Base-by-base conservation (phyloP, 2,113 vertebrate species). In the Nanorana parkeri region DNA sequence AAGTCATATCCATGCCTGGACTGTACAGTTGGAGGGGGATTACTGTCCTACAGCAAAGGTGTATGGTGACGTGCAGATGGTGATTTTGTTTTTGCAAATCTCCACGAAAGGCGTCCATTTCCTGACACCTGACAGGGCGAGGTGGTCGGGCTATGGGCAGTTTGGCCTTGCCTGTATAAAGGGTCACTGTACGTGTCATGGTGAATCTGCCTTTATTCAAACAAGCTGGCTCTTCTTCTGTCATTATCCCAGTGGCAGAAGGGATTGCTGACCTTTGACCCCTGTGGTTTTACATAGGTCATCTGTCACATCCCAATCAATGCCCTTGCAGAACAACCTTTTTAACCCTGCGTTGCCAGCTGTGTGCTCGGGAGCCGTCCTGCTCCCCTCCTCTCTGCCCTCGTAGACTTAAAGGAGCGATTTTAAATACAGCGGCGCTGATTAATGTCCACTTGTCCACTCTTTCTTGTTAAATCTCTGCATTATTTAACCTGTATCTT, bases 271-370 rank as follows among this genome's bases (percentile, higher is more conserved):
- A 91, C 91, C 91, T 91, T 85, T 92, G 87, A 90, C 89, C 84
- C 83, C 77, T 76, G 60, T 72, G 77, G 73, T 61, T 81, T 69
- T 71, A 67, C 81, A 82, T 86, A 68, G 84, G 86, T 89, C 89
- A 89, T 88, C 88, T 73, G 64, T 85, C 86, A 85, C 86, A 88
- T 82, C 85, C 73, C 91, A 91, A 95, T 95, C 93, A 93, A 94
- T 95, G 92, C 88, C 10, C 41, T 28, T 17, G 47, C 80, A 60
- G 52, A 47, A 64, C 67, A 65, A 60, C 66, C 78, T 79, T 23
- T 76, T 83, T 83, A 83, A 83, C 80, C 63, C 71, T 41, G n/a
- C 36, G 20, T 23, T 74, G 69, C 24, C 20, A 17, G 76, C 47
- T 15, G 68, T 19, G 32, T 32, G 19, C 17, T 15, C 15, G 13